Conservation (phyloP, 2,888 invertebrate genomes). For the Xylota segnis region DNA sequence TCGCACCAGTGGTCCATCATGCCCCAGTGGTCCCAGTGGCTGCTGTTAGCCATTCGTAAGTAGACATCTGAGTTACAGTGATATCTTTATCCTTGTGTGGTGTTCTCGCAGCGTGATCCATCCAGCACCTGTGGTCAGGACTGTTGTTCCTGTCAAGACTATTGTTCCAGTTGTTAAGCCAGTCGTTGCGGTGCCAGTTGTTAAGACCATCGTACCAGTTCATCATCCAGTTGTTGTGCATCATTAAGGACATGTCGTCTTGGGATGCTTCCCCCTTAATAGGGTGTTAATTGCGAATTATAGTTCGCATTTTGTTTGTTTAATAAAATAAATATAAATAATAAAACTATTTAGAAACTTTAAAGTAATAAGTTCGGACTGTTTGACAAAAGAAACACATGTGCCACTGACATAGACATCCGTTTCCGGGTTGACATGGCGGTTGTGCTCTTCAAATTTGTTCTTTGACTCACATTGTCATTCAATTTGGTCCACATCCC, state of each 20-base stretch:
- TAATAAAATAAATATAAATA: conserved; percentile 35
- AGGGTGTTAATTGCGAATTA: conserved; percentile 21
- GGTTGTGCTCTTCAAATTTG: conserved; percentile 60
- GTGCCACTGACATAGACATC: conserved; percentile 59
- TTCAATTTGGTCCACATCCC: conserved; percentile 63
- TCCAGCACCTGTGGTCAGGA: conserved; percentile 82
- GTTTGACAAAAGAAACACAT: conserved; percentile 48
- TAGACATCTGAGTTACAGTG: conserved; percentile 8
- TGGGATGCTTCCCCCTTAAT: not conserved
- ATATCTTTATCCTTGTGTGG: conserved; percentile 8
- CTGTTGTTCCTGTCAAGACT: conserved; percentile 80
- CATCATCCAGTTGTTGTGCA: conserved; percentile 81
- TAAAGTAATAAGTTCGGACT: conserved; percentile 43
- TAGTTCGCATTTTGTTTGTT: conserved; percentile 38
- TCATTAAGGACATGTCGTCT: conserved; percentile 78
- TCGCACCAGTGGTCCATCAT: conserved; percentile 82
- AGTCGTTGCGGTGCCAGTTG: conserved; percentile 77
- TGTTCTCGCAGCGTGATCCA: conserved; percentile 80
- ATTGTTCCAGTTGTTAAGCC: conserved; percentile 79
- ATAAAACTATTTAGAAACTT: conserved; percentile 5
- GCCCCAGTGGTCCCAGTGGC: conserved; percentile 70
- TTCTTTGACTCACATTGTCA: conserved; percentile 68
- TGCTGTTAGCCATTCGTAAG: conserved; percentile 78
- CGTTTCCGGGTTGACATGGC: conserved; percentile 65
- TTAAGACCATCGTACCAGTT: conserved; percentile 81